Evolutionary conservation across 1,140 invertebrate genomes (phyloP), one percentile per base, ranked within the genome.

Genomic region (Trichonephila inaurata): DNA sequence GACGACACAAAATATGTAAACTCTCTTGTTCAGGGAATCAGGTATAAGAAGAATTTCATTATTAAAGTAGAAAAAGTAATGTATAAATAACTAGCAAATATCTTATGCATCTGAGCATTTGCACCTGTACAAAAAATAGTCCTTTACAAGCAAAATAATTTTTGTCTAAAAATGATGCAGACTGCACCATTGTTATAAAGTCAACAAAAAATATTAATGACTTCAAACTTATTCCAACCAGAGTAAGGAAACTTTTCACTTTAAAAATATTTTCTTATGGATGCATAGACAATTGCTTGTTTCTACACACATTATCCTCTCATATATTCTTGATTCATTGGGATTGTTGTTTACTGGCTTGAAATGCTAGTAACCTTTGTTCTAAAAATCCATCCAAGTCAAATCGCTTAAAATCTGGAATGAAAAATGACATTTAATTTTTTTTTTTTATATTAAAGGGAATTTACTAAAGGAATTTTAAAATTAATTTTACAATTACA

Each of bases 321-420:
- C 62, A 21, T n/a, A 91, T 44, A 24, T 28, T n/a, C 72, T 60
- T 60, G 0, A 12, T 40, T 89, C 33, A 93, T 44, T 88, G 92
- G n/a, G 92, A 61, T 77, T 33, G 60, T 60, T 88, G 51, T 28
- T 89, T 93, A n/a, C 51, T 93, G 3, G 92, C 92, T 93, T 93
- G 92, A 21, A 89, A 62, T 21, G 21, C 28, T 66, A 94, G 33
- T 18, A 88, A 90, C 24, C 93, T 89, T 90, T 64, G 51, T 94
- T 94, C 93, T 86, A 94, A 40, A 90, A 94, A 94, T 28, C 33
- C 77, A 66, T 94, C 88, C 81, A 94, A 19, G 33, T 94, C 93
- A 90, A 94, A 94, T 7, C 86, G 87, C 88, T 94, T 94, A 40
- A 94, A 94, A 90, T 90, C 93, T 94, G 44, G 60, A 94, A 89